Evolutionary conservation across 2,888 invertebrate genomes (phyloP).

Genomic region (Meta bourneti): DNA sequence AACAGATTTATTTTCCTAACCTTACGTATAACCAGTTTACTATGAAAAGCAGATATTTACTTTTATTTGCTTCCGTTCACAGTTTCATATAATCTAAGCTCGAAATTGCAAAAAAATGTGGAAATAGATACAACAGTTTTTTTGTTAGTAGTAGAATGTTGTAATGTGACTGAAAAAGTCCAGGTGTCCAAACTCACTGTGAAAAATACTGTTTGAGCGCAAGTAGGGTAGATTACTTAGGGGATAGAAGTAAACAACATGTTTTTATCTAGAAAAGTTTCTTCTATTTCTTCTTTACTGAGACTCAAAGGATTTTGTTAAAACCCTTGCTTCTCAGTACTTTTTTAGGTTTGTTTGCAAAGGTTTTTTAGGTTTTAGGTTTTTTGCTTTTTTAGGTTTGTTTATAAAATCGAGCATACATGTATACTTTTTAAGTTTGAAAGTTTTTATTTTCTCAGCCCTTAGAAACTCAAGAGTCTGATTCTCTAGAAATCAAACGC

Average conservation of each 20-base stretch:
- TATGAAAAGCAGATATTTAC: too few species aligned
- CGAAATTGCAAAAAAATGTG: background rate
- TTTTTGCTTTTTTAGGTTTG: too few species aligned
- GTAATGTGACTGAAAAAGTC: background rate
- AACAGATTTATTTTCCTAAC: too few species aligned
- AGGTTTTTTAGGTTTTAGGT: too few species aligned
- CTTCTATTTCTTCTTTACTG: background rate
- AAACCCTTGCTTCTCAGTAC: background rate
- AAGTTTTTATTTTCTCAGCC: background rate
- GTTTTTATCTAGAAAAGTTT: background rate
- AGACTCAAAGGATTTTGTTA: background rate
- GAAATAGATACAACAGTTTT: background rate
- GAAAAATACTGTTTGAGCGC: background rate
- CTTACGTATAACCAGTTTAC: too few species aligned
- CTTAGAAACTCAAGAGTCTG: background rate
- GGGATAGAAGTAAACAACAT: background rate
- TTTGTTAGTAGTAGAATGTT: background rate
- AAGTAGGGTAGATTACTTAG: background rate
- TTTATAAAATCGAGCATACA: background rate
- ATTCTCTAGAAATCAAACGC: background rate
- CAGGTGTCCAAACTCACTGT: background rate
- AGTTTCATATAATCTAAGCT: background rate
- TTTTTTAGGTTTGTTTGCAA: too few species aligned
- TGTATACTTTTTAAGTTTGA: background rate
- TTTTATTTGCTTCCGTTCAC: too few species aligned